A percentile compares a stretch with the other conserved stretches of the same genome.
Conservation (phyloP, 2,797 vertebrate species). For the Sebastes matsubarae region DNA sequence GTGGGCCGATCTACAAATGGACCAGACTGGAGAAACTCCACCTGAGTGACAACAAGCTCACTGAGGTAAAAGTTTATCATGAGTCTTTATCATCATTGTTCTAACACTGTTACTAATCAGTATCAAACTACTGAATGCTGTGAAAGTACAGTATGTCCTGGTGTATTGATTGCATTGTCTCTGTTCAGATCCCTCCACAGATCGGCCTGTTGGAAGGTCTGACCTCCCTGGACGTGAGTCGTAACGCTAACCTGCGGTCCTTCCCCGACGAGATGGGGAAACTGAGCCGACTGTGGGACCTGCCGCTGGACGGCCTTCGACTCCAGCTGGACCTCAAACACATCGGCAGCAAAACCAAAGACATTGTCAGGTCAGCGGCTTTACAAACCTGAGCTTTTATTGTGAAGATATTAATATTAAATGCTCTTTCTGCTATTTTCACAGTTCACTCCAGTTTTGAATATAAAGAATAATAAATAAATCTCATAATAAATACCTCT, state of each 20-base stretch:
- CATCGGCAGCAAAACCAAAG: constrained; percentile 94
- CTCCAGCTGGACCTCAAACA: constrained; percentile 95
- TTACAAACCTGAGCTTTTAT: neutral
- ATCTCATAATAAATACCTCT: neutral
- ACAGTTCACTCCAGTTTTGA: too few species aligned
- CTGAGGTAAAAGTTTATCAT: constrained; percentile 83
- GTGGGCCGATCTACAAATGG: constrained; percentile 87
- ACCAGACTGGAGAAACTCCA: constrained; percentile 92
- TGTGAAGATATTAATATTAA: neutral
- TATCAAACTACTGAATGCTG: neutral
- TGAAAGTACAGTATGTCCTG: neutral
- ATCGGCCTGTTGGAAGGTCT: constrained; percentile 92
- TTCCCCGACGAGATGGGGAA: constrained; percentile 98
- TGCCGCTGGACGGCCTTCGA: constrained; percentile 92
- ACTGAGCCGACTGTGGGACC: constrained; percentile 93
- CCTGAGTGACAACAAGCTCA: constrained; percentile 90
- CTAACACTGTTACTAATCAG: neutral
- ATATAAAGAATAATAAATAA: neutral
- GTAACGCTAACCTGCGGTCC: constrained; percentile 86
- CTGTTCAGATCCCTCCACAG: constrained; percentile 90
- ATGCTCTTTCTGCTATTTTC: neutral
- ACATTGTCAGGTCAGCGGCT: constrained; percentile 89
- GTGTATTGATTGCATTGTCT: neutral
- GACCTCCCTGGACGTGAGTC: constrained; percentile 93
- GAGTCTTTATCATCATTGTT: neutral